phyloP scores from a whole-genome alignment of 2,797 vertebrate genomes.

The Clarias platycephalus region DNA sequence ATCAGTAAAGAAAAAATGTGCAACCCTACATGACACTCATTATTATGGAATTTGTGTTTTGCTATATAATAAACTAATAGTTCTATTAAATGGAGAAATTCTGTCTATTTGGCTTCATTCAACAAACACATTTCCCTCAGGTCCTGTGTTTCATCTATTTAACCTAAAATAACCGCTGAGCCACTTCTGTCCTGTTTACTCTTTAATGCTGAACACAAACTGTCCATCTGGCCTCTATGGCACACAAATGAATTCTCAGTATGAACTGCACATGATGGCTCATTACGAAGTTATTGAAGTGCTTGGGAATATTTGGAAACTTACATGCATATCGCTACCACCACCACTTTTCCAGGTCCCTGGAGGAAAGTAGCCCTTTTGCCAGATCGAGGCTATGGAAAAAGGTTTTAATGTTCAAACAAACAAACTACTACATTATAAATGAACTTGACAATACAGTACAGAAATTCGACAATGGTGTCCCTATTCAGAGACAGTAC shows the following conservation, averaged over 20 bases:
- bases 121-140: slow-evolving; percentile 51
- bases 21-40: no score
- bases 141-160: slow-evolving; percentile 61
- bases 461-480: not conserved
- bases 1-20: no score
- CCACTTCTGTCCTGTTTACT: slow-evolving; percentile 1
- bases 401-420: slow-evolving; percentile 27
- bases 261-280: not conserved
- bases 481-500: not conserved
- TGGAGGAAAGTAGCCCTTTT: slow-evolving; percentile 83
- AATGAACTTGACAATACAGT: not conserved
- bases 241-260: not conserved
- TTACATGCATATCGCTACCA: slow-evolving; percentile 99
- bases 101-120: not conserved
- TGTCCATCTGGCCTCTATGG: not conserved
- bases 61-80: not conserved
- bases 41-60: not conserved
- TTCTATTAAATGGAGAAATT: not conserved
- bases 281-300: not conserved
- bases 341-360: slow-evolving; percentile 96
- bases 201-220: not conserved
- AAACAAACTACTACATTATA: not conserved
- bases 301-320: slow-evolving; percentile 58
- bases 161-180: slow-evolving; percentile 55
- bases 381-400: slow-evolving; percentile 86